A percentile compares a stretch with the other conserved stretches of the same genome.
phyloP scores from a whole-genome alignment of 2,888 invertebrate species.

The Tetanocera ferruginea region DNA sequence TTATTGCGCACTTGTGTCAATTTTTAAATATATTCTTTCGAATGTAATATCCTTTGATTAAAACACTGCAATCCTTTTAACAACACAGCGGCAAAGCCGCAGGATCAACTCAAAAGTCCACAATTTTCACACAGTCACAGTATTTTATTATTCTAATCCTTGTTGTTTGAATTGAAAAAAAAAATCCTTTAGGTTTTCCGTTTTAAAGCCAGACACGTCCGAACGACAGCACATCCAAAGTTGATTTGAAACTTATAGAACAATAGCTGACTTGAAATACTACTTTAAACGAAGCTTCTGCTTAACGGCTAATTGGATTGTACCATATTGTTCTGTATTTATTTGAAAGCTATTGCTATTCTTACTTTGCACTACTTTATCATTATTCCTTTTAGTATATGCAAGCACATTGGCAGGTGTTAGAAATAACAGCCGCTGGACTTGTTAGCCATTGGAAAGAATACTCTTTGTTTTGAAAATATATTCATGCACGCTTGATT shows the following conservation, averaged over 20 bases:
- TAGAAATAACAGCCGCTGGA: not conserved
- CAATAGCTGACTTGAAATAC: constrained; percentile 56
- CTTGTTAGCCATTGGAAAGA: constrained; percentile 5
- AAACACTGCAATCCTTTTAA: constrained; percentile 21
- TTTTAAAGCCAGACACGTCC: constrained; percentile 63
- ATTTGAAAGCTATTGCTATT: constrained; percentile 44
- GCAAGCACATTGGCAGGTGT: not conserved
- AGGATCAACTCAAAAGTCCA: not conserved
- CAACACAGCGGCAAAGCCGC: not conserved
- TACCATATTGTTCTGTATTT: constrained; percentile 58
- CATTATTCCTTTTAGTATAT: not conserved
- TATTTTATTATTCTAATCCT: constrained; percentile 31
- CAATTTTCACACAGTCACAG: not conserved
- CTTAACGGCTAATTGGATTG: constrained; percentile 67
- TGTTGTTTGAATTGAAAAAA: not conserved
- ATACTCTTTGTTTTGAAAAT: not conserved
- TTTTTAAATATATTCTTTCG: not conserved
- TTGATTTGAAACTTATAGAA: constrained; percentile 62
- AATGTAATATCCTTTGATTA: not conserved
- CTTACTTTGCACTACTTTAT: not conserved
- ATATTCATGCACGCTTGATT: not conserved
- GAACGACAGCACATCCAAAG: constrained; percentile 65
- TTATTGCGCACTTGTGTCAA: not conserved
- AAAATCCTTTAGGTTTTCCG: constrained; percentile 42
- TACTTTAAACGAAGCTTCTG: constrained; percentile 50